Base-by-base conservation (phyloP, 2,797 vertebrate species). In the Acrossocheilus wenchowensis region DNA sequence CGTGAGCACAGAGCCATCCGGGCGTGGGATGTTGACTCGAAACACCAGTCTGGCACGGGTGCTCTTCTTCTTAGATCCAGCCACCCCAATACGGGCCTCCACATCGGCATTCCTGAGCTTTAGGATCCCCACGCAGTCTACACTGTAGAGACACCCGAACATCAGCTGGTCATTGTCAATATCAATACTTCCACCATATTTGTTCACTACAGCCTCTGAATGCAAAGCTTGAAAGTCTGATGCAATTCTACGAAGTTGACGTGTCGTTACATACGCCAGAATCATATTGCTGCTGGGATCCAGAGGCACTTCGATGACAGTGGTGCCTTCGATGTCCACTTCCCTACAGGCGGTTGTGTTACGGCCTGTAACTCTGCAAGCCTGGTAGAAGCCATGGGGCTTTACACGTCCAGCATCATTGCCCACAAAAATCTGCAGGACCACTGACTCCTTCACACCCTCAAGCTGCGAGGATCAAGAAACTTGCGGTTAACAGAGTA, bases 311-410 rank as follows among this genome's bases (percentile, higher is more conserved):
- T 99, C 98, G 69, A 99, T 99, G 89, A 99, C 98, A 0, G 97
- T 99, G 39, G 98, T 99, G 45, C 98, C 97, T 87, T 98, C 97
- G 5, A 99, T 96, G 90, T 99, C 98, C 89, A 99, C 97, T 92
- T 99, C 98, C 91, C 97, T 98, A 92, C 98, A 99, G 84, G 98
- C 96, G 3, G 98, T 99, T 64, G 98, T 99, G 94, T 99, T 99
- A 89, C 98, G 96, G 52, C 98, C 98, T 0, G 98, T 99, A 19
- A 99, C 98, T 78, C 97, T 94, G 92, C 98, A 99, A 41, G 98
- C 98, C 94, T 99, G 98, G 93, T 99, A 99, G 95, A 99, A 99
- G 39, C 98, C 98, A 26, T 99, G 98, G 0, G 98, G 98, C 91
- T 98, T 99, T 91, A 99, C 97, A 2, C 98, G 97, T 2, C 98